Conservation (phyloP, 2,888 invertebrate genomes). For the Papilio elwesi region DNA sequence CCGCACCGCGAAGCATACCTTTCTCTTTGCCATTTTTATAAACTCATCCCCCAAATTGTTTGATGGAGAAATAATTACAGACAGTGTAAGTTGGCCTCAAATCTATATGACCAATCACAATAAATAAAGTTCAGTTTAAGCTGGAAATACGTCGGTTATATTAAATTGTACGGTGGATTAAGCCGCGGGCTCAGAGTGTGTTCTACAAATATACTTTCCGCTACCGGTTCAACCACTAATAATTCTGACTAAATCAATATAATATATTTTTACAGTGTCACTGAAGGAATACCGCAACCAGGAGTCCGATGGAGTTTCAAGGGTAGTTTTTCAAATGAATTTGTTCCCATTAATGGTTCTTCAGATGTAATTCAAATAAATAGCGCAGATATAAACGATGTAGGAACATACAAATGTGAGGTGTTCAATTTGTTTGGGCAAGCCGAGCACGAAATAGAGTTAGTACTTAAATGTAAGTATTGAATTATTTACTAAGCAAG, state of each 20-base stretch:
- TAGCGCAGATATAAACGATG: slow-evolving; percentile 41
- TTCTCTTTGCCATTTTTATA: too few species aligned
- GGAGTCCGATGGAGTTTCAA: slow-evolving; percentile 53
- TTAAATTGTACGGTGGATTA: too few species aligned
- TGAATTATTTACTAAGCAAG: slow-evolving; percentile 14
- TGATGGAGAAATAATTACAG: too few species aligned
- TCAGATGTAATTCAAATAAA: slow-evolving; percentile 45
- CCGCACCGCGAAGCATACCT: too few species aligned
- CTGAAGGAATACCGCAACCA: slow-evolving; percentile 25
- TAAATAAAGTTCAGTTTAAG: too few species aligned
- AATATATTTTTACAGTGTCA: slow-evolving; percentile 12
- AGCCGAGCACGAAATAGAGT: slow-evolving; percentile 48
- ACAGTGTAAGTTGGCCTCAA: too few species aligned
- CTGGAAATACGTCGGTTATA: too few species aligned
- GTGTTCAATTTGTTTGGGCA: slow-evolving; percentile 53
- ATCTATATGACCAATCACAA: too few species aligned
- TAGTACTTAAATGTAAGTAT: slow-evolving; percentile 59
- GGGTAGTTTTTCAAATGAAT: slow-evolving; percentile 11
- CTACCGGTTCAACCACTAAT: not conserved
- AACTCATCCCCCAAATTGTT: too few species aligned
- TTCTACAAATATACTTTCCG: too few species aligned
- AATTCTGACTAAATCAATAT: not conserved
- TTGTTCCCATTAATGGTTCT: slow-evolving; percentile 28
- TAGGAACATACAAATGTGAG: slow-evolving; percentile 54
- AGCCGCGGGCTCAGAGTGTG: too few species aligned